Evolutionary conservation across 1,140 invertebrate species (phyloP).

Genomic region (Gryllus bimaculatus): DNA sequence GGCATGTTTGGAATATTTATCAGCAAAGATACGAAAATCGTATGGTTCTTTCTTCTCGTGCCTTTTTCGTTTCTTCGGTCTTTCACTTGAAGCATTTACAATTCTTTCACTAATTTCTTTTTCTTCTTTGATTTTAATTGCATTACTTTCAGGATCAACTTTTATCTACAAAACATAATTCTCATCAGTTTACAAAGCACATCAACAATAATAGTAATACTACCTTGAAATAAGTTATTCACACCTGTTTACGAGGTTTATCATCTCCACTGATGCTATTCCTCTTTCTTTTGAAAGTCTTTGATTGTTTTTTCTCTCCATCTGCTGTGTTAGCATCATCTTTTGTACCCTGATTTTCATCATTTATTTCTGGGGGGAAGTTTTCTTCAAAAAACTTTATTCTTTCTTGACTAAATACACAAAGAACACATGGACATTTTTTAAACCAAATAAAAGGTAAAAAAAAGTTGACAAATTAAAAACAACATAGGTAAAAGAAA

Average conservation of each 20-base stretch:
- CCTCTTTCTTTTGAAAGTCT: not conserved
- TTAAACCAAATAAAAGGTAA: not conserved
- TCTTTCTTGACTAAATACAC: not conserved
- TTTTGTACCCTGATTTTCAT: slow-evolving; percentile 26
- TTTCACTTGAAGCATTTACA: not conserved
- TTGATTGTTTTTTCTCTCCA: not conserved
- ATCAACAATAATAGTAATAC: slow-evolving; percentile 26
- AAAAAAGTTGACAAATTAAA: too few relatives aligned
- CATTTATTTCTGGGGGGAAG: slow-evolving; percentile 23
- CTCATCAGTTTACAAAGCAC: slow-evolving; percentile 14
- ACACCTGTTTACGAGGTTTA: not conserved
- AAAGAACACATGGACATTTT: not conserved
- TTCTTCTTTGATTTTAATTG: not conserved
- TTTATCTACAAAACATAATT: slow-evolving; percentile 17
- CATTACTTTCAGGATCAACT: slow-evolving; percentile 25
- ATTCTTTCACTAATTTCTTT: not conserved
- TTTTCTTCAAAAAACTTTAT: slow-evolving; percentile 14
- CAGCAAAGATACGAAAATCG: not conserved
- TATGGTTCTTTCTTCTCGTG: not conserved
- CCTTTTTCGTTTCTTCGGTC: not conserved
- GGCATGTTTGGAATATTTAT: not conserved
- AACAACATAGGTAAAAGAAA: too few relatives aligned
- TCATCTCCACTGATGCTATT: not conserved
- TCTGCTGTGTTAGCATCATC: not conserved
- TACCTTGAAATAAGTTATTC: not conserved